Percentiles rank a stretch among this genome's conserved stretches.
These are phyloP conservation scores for Paracanthobrama guichenoti DNA, from an alignment of 2,113 vertebrate species.

Conservation along the genomic window DNA sequence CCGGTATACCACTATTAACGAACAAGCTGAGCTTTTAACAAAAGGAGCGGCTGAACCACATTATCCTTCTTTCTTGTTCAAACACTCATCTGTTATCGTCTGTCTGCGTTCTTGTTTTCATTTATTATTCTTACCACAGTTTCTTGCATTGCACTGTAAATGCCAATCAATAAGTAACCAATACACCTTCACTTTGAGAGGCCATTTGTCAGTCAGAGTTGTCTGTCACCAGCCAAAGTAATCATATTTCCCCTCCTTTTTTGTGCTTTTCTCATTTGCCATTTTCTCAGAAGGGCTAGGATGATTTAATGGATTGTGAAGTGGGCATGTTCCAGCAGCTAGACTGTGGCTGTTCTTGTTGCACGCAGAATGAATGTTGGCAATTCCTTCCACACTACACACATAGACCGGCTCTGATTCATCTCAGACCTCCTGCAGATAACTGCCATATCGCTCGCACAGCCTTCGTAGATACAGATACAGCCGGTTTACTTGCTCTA, in stretches of 20 bases:
- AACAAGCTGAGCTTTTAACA: neutral
- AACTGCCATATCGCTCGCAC: conserved; percentile 42
- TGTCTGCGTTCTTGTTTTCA: neutral
- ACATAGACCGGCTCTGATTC: conserved; percentile 51
- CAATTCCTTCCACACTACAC: neutral
- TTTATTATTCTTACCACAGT: conserved; percentile 14
- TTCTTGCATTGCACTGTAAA: conserved; percentile 30
- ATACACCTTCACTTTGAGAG: conserved; percentile 42
- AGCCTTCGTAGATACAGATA: neutral
- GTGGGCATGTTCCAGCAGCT: conserved; percentile 60
- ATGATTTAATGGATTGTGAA: conserved; percentile 58
- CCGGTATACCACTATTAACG: neutral
- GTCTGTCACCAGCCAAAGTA: conserved; percentile 50
- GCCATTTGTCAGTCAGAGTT: conserved; percentile 46
- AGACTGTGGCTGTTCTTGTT: conserved; percentile 50
- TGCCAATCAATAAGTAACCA: conserved; percentile 53
- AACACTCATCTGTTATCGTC: conserved; percentile 19
- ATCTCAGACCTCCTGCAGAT: conserved; percentile 34
- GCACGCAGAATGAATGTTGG: conserved; percentile 43
- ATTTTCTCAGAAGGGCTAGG: conserved; percentile 24
- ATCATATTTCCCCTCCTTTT: conserved; percentile 34
- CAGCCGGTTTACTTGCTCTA: conserved; percentile 19
- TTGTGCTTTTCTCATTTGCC: conserved; percentile 44
- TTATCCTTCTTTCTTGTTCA: neutral
- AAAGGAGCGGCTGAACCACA: neutral